Evolutionary conservation across 2,797 vertebrate genomes (phyloP).

Genomic region (Anguilla megastoma): DNA sequence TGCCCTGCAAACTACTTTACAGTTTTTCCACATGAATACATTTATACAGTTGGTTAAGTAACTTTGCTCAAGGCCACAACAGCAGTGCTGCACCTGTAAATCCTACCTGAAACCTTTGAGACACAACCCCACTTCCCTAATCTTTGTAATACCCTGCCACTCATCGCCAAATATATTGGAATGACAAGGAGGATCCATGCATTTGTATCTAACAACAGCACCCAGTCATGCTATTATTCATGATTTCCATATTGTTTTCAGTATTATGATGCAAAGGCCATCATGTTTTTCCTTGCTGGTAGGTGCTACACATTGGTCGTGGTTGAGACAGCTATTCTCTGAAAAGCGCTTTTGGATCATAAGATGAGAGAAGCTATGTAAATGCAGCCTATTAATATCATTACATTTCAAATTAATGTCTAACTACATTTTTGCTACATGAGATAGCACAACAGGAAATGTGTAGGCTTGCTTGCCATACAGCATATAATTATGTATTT

Average conservation of each 20-base stretch:
- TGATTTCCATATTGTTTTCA: not conserved
- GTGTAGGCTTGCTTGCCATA: not conserved
- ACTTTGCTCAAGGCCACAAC: not conserved
- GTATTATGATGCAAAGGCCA: not conserved
- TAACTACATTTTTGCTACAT: not conserved
- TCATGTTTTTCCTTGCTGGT: not conserved
- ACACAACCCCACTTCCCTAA: too few species aligned
- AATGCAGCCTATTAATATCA: not conserved
- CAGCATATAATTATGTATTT: conserved; percentile 3
- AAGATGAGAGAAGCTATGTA: not conserved
- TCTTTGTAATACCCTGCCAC: too few species aligned
- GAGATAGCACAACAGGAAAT: not conserved
- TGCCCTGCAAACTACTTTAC: too few species aligned
- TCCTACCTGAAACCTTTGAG: not conserved
- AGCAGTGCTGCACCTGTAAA: not conserved
- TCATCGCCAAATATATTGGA: too few species aligned
- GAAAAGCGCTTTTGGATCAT: not conserved
- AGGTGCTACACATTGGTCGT: not conserved
- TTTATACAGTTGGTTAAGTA: not conserved
- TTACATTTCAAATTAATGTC: not conserved
- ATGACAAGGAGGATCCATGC: not conserved
- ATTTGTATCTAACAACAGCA: not conserved
- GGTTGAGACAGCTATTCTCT: not conserved
- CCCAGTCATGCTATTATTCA: not conserved
- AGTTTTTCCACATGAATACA: too few species aligned